Evolutionary conservation across 2,113 vertebrate species (phyloP), one percentile per base, ranked within the genome.

Genomic region (Symphodus melops): DNA sequence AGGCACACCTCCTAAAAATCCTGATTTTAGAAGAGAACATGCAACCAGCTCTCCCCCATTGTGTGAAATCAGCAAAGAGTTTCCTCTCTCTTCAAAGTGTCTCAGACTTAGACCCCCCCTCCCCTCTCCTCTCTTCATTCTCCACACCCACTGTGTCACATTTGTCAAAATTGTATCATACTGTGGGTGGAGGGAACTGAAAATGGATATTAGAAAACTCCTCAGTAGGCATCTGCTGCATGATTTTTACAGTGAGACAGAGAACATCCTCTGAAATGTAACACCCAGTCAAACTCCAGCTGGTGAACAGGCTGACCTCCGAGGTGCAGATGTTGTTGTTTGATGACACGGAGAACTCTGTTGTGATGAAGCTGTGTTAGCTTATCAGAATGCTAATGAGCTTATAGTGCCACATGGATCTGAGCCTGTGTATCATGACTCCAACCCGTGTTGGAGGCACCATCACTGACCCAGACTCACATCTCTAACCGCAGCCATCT

Each of bases 221-320:
- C 37, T 54, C 33, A 49, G 61, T 54, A 74, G 41, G 56, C 59
- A 53, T 75, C 66, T 79, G 71, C 55, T 54, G 1, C 64, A 13
- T 52, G 54, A 56, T 20, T 62, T 59, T 51, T 33, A 62, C 51
- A 21, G 20, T 13, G 19, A 36, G 16, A 49, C 12, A n/a, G n/a
- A n/a, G 21, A 4, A 7, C 23, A n/a, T 9, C 46, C n/a, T 66
- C 21, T 11, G 9, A 72, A 79, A 68, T 65, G 36, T 36, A 72
- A 57, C 58, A 76, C 28, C 37, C 10, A 23, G 52, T 68, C 39
- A 66, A 66, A 44, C 60, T 33, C 55, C 71, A 71, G 72, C 82
- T 65, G 77, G 62, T 46, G 33, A 55, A 69, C 68, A 51, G 41
- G 28, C 77, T 76, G 64, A 84, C 68, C 55, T 72, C 55, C 17